A percentile compares a stretch with the other conserved stretches of the same genome.
Conservation (phyloP, 2,888 invertebrate genomes). For the Flexamia atlantica region DNA sequence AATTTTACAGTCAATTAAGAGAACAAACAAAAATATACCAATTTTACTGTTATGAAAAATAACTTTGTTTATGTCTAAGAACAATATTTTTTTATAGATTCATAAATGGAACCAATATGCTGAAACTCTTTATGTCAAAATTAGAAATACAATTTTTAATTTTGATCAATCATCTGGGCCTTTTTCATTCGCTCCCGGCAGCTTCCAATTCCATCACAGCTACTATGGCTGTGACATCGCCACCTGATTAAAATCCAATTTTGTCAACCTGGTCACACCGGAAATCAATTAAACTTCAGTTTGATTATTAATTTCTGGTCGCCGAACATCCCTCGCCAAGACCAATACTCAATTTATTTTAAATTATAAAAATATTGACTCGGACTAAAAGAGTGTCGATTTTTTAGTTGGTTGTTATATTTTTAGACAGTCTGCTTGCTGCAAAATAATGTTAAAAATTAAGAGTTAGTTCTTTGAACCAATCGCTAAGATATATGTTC, state of each 20-base stretch:
- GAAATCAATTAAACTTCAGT: constrained; percentile 18
- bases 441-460: no score
- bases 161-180: neutral
- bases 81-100: neutral
- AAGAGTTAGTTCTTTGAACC: no score
- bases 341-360: neutral
- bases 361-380: neutral
- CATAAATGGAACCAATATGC: neutral
- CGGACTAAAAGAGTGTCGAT: no score
- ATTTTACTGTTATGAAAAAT: no score
- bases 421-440: no score
- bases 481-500: no score
- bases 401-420: no score
- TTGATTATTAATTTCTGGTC: constrained; percentile 5
- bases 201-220: neutral
- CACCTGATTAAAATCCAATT: constrained; percentile 38
- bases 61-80: no score
- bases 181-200: neutral
- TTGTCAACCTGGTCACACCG: neutral
- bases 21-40: no score
- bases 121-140: neutral
- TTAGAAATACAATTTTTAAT: neutral
- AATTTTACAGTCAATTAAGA: no score
- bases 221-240: neutral
- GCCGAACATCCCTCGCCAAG: neutral